Percentiles rank a stretch among this genome's conserved stretches.
Evolutionary conservation across 2,888 invertebrate species (phyloP).

Genomic region (Rhingia rostrata): DNA sequence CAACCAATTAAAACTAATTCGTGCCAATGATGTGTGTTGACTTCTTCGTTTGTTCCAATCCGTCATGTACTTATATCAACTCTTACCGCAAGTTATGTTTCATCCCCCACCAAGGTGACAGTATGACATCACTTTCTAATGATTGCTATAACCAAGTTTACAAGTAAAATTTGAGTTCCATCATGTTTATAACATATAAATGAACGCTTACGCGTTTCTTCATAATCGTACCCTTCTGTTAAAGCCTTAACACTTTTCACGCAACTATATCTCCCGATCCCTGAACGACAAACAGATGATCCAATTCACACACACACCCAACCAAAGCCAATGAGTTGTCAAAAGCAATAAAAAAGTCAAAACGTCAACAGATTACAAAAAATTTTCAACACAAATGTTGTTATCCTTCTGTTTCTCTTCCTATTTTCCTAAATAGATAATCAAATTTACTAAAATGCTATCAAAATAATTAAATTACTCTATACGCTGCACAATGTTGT

Average conservation of each 20-base stretch:
- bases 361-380: slow-evolving; percentile 46
- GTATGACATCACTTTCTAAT: too few species aligned
- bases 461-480: slow-evolving; percentile 8
- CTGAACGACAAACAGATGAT: slow-evolving; percentile 28
- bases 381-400: slow-evolving; percentile 55
- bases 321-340: neutral
- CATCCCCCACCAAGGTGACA: too few species aligned
- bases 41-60: too few species aligned
- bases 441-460: slow-evolving; percentile 19
- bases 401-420: slow-evolving; percentile 29
- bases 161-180: too few species aligned
- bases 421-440: slow-evolving; percentile 21
- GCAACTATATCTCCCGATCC: neutral
- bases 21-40: too few species aligned
- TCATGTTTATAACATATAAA: too few species aligned
- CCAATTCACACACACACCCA: neutral
- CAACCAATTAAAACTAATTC: too few species aligned
- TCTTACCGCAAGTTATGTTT: too few species aligned
- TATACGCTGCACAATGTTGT: slow-evolving; percentile 76
- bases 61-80: too few species aligned
- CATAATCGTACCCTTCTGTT: too few species aligned
- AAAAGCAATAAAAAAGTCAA: slow-evolving; percentile 9
- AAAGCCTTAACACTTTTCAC: neutral
- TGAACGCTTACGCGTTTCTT: too few species aligned
- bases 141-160: too few species aligned